Evolutionary conservation across 2,888 invertebrate genomes (phyloP), one percentile per base, ranked within the genome.

Genomic region (Cheilosia vulpina): DNA sequence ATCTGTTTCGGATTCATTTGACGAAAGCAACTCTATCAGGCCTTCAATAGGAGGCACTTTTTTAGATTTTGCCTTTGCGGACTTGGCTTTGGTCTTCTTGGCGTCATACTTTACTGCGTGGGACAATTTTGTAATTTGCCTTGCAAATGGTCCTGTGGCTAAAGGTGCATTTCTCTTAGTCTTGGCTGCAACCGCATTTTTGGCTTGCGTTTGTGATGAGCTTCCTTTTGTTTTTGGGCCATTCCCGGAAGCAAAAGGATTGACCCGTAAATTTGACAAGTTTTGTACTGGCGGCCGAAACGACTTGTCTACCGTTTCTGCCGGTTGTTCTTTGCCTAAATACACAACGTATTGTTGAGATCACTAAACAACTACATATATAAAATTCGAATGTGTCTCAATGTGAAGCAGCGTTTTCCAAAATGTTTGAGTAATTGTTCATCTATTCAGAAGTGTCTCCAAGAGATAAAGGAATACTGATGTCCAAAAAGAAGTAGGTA

Each of bases 1-100:
- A 71, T 91, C 91, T 0, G 87, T 87, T 19, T 90, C 89, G 0
- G 89, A 89, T 19, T 80, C 66, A 2, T 58, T 53, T 13, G 60
- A 52, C 47, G 87, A 79, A 0, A 81, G 2, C 3, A 85, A 0
- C 43, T 81, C 72, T 17, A 85, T 72, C 34, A 41, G 13, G 11
- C 38, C 5, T 9, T 41, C 71, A 17, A 9, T 1, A 7, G 45
- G 2, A 3, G n/a, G 19, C 7, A 17, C 21, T 71, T 71, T 73
- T 55, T 57, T 76, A 11, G 60, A 43, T 45, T 82, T 90, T 0
- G 53, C 77, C 63, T 83, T 88, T 2, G 87, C 89, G 3, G 87
- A 88, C 80, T 89, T 89, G 0, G 91, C 89, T 79, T 90, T 92
- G 58, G 89, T 88, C 43, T 89, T 90, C 73, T 91, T 92, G 6